A percentile compares a stretch with the other conserved stretches of the same genome.
These are phyloP conservation scores for Ennomos quercinarius DNA, from an alignment of 2,888 invertebrate species.

Conservation along the genomic window DNA sequence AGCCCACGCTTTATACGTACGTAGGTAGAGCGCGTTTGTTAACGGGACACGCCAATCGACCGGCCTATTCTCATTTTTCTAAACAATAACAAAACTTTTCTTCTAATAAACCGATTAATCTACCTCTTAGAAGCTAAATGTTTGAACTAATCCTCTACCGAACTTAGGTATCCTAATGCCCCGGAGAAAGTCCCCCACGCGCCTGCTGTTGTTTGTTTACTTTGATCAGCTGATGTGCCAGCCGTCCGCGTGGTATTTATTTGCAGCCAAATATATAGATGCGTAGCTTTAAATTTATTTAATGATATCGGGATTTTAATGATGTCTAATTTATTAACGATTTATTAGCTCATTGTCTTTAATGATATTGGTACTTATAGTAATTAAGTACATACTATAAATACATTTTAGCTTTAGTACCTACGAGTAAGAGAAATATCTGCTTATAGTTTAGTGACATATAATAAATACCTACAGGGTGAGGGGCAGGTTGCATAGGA, in stretches of 20 bases:
- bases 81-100: slow-evolving; percentile 73
- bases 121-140: slow-evolving; percentile 32
- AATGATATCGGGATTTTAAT: slow-evolving; percentile 31
- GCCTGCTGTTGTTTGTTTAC: slow-evolving; percentile 65
- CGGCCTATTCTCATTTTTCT: slow-evolving; percentile 83
- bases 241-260: slow-evolving; percentile 52
- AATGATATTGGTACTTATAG: slow-evolving; percentile 21
- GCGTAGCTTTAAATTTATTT: slow-evolving; percentile 18
- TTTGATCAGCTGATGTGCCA: slow-evolving; percentile 72
- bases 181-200: slow-evolving; percentile 50
- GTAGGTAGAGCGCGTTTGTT: slow-evolving; percentile 79
- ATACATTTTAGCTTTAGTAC: not conserved
- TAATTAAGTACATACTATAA: slow-evolving; percentile 1
- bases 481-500: slow-evolving; percentile 56
- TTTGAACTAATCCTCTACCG: slow-evolving; percentile 30
- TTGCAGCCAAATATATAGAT: slow-evolving; percentile 26
- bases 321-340: slow-evolving; percentile 31
- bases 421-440: too few relatives aligned
- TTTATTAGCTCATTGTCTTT: slow-evolving; percentile 7
- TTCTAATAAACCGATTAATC: slow-evolving; percentile 52
- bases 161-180: slow-evolving; percentile 31
- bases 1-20: slow-evolving; percentile 81
- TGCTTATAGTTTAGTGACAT: slow-evolving; percentile 2
- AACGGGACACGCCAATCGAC: slow-evolving; percentile 82
- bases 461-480: slow-evolving; percentile 18